These are phyloP conservation scores for Epizoanthus ramosus DNA, from an alignment of 92 coral and sea anemone species.

Conservation along the genomic window DNA sequence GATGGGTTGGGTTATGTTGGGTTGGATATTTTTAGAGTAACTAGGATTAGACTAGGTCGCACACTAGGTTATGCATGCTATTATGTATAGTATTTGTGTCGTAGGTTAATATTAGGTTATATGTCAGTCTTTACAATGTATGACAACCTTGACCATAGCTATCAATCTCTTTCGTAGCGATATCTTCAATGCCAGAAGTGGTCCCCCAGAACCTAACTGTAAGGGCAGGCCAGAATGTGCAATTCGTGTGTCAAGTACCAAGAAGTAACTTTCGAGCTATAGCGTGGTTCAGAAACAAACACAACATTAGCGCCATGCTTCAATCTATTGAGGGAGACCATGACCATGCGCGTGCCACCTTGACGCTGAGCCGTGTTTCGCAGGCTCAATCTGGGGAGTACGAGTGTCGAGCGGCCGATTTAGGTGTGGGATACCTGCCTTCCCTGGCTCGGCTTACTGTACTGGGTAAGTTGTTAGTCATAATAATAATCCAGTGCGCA, in stretches of 20 bases:
- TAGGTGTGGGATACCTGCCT: constrained; percentile 31
- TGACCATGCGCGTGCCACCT: constrained; percentile 3
- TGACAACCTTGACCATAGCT: background rate
- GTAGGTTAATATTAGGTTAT: too few species aligned
- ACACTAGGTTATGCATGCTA: too few species aligned
- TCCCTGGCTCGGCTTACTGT: constrained; percentile 27
- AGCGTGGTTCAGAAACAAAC: constrained; percentile 29
- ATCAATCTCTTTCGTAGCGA: background rate
- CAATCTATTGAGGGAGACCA: constrained; percentile 10
- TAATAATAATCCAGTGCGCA: too few species aligned
- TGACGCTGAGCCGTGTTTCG: constrained; percentile 4
- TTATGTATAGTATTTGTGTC: too few species aligned
- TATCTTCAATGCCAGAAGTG: constrained; percentile 10
- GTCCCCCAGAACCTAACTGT: background rate
- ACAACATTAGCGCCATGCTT: background rate
- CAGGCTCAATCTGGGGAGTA: constrained; percentile 29
- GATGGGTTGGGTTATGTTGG: too few species aligned
- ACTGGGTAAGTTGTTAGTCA: constrained; percentile 5
- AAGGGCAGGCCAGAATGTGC: constrained; percentile 17
- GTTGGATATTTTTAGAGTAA: too few species aligned
- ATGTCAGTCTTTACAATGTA: too few species aligned
- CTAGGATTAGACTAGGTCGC: too few species aligned
- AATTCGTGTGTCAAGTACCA: background rate
- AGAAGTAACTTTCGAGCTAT: background rate
- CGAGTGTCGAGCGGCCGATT: constrained; percentile 27